These are phyloP conservation scores for Globodera ellingtonae DNA, from an alignment of 1,140 invertebrate genomes.

Conservation along the genomic window DNA sequence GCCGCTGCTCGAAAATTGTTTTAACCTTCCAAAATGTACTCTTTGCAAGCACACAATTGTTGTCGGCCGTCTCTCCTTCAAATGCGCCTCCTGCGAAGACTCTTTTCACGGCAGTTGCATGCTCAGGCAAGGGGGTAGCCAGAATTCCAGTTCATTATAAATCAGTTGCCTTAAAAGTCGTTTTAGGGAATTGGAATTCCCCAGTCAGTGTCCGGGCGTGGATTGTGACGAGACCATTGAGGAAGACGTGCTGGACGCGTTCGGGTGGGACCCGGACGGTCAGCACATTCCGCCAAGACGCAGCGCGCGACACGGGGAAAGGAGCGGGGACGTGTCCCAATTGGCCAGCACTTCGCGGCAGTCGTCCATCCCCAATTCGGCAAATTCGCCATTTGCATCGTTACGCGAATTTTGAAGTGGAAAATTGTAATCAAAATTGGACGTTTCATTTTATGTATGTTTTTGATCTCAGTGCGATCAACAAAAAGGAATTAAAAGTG, in stretches of 20 bases:
- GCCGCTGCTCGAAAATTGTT: conserved; percentile 9
- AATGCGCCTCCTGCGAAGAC: conserved; percentile 5
- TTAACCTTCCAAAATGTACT: conserved; percentile 15
- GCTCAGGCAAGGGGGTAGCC: conserved; percentile 5
- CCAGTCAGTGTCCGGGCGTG: conserved; percentile 4
- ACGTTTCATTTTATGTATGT: background rate
- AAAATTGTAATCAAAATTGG: no score
- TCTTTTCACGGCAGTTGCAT: conserved; percentile 29
- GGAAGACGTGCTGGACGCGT: conserved; percentile 19
- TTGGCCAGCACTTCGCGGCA: background rate
- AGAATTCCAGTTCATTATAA: background rate
- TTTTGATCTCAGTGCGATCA: background rate
- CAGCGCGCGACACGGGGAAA: background rate
- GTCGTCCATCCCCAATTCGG: background rate
- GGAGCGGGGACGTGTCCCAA: background rate
- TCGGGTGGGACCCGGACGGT: conserved; percentile 22
- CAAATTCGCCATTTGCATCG: background rate
- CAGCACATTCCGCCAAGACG: conserved; percentile 16
- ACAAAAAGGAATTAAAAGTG: background rate
- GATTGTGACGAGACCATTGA: conserved; percentile 14
- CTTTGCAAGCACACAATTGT: conserved; percentile 30
- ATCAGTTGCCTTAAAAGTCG: background rate
- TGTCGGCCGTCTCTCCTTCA: conserved; percentile 24
- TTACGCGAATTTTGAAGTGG: conserved; percentile 1
- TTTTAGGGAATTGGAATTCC: conserved; percentile 19